A percentile compares a stretch with the other conserved stretches of the same genome.
phyloP scores from a whole-genome alignment of 2,113 vertebrate genomes.

The Actinemys pallida region DNA sequence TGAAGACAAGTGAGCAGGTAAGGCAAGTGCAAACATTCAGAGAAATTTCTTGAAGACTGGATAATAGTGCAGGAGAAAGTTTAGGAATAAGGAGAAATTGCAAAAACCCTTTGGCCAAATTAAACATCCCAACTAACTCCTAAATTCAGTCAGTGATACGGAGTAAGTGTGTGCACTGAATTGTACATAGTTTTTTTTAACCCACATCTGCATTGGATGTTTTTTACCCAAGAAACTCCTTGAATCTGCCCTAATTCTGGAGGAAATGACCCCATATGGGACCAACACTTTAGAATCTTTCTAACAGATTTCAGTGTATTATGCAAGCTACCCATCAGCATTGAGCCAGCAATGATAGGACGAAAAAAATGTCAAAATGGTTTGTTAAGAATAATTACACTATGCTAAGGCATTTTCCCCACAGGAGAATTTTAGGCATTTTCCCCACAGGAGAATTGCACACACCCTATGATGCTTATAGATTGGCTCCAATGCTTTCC shows the following conservation, averaged over 20 bases:
- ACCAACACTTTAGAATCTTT: neutral
- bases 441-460: neutral
- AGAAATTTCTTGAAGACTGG: neutral
- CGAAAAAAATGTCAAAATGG: neutral
- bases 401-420: neutral
- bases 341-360: neutral
- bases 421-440: neutral
- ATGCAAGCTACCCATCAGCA: neutral
- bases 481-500: rapidly evolving
- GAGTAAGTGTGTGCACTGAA: neutral
- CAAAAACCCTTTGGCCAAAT: neutral
- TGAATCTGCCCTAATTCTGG: neutral
- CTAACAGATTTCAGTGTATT: neutral
- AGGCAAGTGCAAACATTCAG: neutral
- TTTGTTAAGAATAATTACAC: neutral
- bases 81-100: neutral
- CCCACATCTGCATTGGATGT: neutral
- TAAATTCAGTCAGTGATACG: neutral
- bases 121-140: neutral
- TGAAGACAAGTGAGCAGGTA: neutral
- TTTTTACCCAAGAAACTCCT: neutral
- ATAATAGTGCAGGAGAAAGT: neutral
- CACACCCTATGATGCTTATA: neutral
- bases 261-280: neutral
- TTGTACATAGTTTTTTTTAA: neutral